phyloP scores from a whole-genome alignment of 30 jellyfish, hydroid and myxozoan genomes.

The Cassiopea andromeda region DNA sequence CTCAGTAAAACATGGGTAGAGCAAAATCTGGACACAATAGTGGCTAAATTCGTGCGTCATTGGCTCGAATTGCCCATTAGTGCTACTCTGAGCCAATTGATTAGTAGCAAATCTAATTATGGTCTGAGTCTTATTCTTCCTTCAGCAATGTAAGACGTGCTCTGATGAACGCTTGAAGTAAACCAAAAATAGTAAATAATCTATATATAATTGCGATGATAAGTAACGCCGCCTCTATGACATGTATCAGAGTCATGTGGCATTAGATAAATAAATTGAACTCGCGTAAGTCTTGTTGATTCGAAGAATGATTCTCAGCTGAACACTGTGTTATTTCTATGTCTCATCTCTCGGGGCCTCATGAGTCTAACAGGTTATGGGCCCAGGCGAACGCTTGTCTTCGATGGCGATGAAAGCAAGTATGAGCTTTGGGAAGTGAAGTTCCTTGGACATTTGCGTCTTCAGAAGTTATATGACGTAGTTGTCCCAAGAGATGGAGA shows the following conservation, averaged over 20 bases:
- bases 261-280: background rate
- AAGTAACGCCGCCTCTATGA: background rate
- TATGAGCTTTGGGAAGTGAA: constrained; percentile 48
- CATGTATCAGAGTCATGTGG: background rate
- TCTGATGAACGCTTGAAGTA: background rate
- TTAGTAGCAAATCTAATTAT: no score
- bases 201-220: background rate
- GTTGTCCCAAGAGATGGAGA: constrained; percentile 6
- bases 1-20: no score
- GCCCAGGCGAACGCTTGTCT: constrained; percentile 44
- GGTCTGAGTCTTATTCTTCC: no score
- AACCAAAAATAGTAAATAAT: background rate
- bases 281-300: background rate
- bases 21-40: no score
- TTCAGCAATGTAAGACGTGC: background rate
- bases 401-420: constrained; percentile 46
- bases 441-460: constrained; percentile 21
- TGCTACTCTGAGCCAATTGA: no score
- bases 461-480: constrained; percentile 9
- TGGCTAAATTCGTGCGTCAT: no score
- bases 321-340: background rate
- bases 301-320: background rate
- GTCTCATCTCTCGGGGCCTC: background rate
- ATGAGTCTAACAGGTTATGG: constrained; percentile 51
- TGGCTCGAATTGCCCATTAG: no score